Evolutionary conservation across 30 jellyfish, hydroid and myxozoan genomes (phyloP), one percentile per base, ranked within the genome.

Genomic region (Euphysa ruthae): DNA sequence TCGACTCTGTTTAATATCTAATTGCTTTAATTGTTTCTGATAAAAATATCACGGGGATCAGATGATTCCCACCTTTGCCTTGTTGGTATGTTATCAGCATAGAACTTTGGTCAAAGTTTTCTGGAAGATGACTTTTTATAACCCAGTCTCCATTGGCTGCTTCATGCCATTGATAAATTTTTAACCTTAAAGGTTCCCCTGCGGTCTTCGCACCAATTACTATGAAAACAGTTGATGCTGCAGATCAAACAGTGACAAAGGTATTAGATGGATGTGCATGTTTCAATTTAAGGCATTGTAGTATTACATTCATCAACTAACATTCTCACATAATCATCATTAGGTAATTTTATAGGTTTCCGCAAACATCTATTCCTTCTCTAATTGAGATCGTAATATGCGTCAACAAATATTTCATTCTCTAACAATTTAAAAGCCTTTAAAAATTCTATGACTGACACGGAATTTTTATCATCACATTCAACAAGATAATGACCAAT

Each of bases 121-220:
- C 54, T 7, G 78, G 78, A 35, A 65, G 46, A 35, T 34, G 74
- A 21, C 43, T 46, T 30, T 43, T 38, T 21, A 35, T 73, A 6
- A 65, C 49, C 78, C 78, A 65, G 16, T 65, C 75, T 38, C 78
- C 78, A 3, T 44, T 65, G 0, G 43, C 21, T 8, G 78, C 78
- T 43, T 65, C 75, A 18, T 33, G 20, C 78, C 78, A 65, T 22
- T 65, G 78, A 65, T 34, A 35, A 15, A 65, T n/a, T 10, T 38
- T 42, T 10, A 65, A 20, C 18, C 74, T 24, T 4, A 43, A 34
- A 15, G 78, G 78, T 65, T 65, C 78, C 4, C 78, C 78, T 16
- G 74, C 78, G 3, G 74, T 7, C 38, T 73, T 55, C 4, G 78
- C 78, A 65, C 21, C 20, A 54, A 65, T 35, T n/a, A 65, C 43